Base-by-base conservation (phyloP, 2,113 vertebrate genomes). In the Uria aalge region DNA sequence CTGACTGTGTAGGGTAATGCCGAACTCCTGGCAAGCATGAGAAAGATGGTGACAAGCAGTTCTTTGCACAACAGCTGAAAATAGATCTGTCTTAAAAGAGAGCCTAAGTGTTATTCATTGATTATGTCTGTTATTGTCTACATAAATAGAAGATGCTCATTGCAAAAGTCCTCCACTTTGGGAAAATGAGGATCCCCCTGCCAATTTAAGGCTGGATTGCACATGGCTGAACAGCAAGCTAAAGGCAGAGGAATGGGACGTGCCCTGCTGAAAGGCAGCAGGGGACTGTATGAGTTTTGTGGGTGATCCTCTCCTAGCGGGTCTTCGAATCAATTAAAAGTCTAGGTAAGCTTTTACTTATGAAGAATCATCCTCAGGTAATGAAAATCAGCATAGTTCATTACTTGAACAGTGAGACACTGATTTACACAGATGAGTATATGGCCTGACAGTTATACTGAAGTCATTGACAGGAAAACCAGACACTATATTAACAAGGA, bases 101-200 rank as follows among this genome's bases (percentile, higher is more conserved):
- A 92, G 36, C 18, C 59, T 52, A 72, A 91, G 83, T 64, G 69
- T 63, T 89, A 45, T 50, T 89, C 73, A 86, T 92, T 87, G 76
- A 71, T 94, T 73, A 50, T 34, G 53, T 84, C 85, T 94, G 43
- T 81, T 96, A 87, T 72, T 81, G 69, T 92, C 89, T 91, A 47
- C 66, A 66, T 60, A 94, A 86, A 94, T 19, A 94, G 80, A 94
- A 92, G 53, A 57, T 75, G 83, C 52, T 96, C 85, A 95, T 85
- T 77, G 66, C 77, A 90, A 17, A 93, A 94, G 77, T 64, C 80
- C 80, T 94, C 62, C 53, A 73, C 77, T 96, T 92, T 34, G 69
- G 66, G 84, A 87, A 83, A 86, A 92, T 60, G 48, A 81, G 56
- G 69, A 68, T 78, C 9, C 4, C 0, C 5, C 47, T 91, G 83